These are phyloP conservation scores for Zaprionus capensis DNA, from an alignment of 1,140 invertebrate genomes.

Conservation along the genomic window DNA sequence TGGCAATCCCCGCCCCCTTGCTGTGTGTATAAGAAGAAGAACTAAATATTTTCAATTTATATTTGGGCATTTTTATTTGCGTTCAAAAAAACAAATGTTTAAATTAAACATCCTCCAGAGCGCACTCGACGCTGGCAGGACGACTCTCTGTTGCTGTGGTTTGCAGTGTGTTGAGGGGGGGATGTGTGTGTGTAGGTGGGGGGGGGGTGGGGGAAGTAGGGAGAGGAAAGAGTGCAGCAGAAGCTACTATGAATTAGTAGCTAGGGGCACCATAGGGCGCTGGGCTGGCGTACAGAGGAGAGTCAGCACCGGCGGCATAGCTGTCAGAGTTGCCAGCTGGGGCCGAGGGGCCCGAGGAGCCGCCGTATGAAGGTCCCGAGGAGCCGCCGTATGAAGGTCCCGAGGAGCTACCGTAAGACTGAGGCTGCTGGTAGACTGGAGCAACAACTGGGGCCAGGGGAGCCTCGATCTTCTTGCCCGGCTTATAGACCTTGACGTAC, in stretches of 20 bases:
- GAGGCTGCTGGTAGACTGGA: constrained; percentile 54
- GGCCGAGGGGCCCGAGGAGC: constrained; percentile 30
- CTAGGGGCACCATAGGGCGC: constrained; percentile 63
- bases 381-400: constrained; percentile 41
- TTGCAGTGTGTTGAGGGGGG: not conserved
- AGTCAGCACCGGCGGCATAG: constrained; percentile 58
- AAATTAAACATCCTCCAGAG: constrained; percentile 51
- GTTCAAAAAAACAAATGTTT: constrained; percentile 59
- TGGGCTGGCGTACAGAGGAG: constrained; percentile 66
- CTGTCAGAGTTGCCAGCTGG: constrained; percentile 43
- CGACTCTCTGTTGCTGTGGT: not conserved
- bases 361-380: not conserved
- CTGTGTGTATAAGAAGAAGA: not conserved
- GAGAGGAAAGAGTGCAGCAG: not conserved
- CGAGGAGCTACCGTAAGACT: constrained; percentile 52
- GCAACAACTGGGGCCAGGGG: constrained; percentile 75
- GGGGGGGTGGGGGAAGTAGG: not conserved
- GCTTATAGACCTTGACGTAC: constrained; percentile 83
- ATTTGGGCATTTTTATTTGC: constrained; percentile 66
- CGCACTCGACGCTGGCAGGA: constrained; percentile 11
- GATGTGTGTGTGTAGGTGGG: not conserved
- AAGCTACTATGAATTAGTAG: constrained; percentile 49
- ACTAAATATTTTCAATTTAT: constrained; percentile 1
- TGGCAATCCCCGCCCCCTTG: no score
- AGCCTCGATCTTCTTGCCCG: constrained; percentile 79